Evolutionary conservation across 2,888 invertebrate species (phyloP), one percentile per base, ranked within the genome.

Genomic region (Drosophila helvetica): DNA sequence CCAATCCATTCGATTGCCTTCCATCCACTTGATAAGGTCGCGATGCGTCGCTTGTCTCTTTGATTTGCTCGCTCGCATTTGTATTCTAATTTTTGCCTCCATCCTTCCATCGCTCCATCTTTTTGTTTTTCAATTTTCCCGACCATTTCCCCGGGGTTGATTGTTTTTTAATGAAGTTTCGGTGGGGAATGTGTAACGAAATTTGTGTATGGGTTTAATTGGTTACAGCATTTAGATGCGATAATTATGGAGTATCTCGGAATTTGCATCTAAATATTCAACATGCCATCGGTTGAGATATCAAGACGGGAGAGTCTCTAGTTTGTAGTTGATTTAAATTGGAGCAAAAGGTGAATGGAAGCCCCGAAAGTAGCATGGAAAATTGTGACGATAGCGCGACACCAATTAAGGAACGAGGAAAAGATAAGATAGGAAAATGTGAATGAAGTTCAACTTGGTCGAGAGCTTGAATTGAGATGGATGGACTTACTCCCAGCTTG

Each of bases 201-300:
- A 79, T 83, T 83, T 83, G 70, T 71, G 71, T 69, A 84, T 86
- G 77, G 79, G 75, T 86, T 86, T 83, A 84, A 86, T 86, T 80
- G 84, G 79, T 65, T 75, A 79, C 77, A 77, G 77, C 57, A 71
- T 75, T 79, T 66, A 76, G 77, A 75, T 83, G 65, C 61, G 48
- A 71, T 79, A 79, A 79, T 82, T 79, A 85, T 85, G 56, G 58
- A 30, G 64, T 74, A 61, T 51, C 22, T 67, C 58, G 42, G 58
- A 58, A 68, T 68, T 58, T 68, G 63, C 48, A 63, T 64, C 54
- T 25, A 63, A 71, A 33, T 57, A n/a, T n/a, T 50, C 22, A 18
- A 48, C 27, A 18, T 55, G 54, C 69, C 48, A 56, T 15, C 52
- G 18, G 17, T 22, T n/a, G 33, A 53, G 25, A 48, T 53, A 19